Base-by-base conservation (phyloP, 2,888 invertebrate species). In the Axea sp. region DNA sequence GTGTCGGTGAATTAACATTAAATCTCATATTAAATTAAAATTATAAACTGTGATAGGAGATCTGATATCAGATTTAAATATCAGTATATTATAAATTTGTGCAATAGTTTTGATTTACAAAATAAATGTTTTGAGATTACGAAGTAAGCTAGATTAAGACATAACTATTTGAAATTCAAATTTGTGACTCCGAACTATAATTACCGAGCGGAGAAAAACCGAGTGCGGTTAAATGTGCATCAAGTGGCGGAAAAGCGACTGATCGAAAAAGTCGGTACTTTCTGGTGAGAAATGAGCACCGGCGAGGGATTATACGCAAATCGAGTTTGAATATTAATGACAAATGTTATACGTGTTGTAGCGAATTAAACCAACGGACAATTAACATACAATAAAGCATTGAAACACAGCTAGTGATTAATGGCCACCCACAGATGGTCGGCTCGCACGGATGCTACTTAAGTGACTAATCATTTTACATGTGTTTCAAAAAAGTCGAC, bases 311-410 rank as follows among this genome's bases (percentile, higher is more conserved):
- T 62, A 65, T 69, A 69, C 74, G 74, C 74, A 53, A 68, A 69
- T 74, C 53, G 33, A 53, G 26, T 59, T 53, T 69, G 74, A 69
- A 74, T 69, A 60, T 69, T 74, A 74, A 69, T 69, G 74, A 49
- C 47, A 62, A 74, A 31, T 74, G 74, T 74, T 59, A 69, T 69
- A 43, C 15, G 64, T 59, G 59, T 69, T 62, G 68, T 59, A 31
- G 68, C 45, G 55, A 51, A 64, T 68, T 55, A 74, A 59, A 69
- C 24, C 33, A 45, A 53, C 2, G 69, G n/a, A 15, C 51, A 60
- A 74, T 74, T 75, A 75, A 39, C 74, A 75, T 75, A 74, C 74
- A 74, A 74, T 74, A 69, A 74, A 69, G 74, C 69, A 53, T 65
- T 74, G 60, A 51, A 74, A 69, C 65, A 60, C 22, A 53, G 22